Base-by-base conservation (phyloP, 2,888 invertebrate species). In the Hemithea aestivaria region DNA sequence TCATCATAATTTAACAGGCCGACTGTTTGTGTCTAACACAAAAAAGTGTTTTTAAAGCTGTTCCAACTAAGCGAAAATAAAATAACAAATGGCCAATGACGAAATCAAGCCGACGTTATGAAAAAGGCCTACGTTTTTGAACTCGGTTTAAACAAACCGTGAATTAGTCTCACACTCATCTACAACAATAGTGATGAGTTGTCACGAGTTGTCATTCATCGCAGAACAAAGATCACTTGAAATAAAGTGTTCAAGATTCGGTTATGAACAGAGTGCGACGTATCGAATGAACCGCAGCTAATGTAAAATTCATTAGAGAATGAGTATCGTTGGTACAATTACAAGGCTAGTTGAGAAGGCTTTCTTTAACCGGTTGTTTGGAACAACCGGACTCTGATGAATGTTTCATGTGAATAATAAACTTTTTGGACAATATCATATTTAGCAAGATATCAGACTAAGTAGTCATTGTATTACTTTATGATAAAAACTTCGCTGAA, bases 361-460 rank as follows among this genome's bases (percentile, higher is more conserved):
- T 51, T 45, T 48, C 62, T 67, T 60, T 54, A 49, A 58, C 54
- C 40, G 40, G 46, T 54, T 58, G 49, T 60, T 67, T 67, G 66
- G 66, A 58, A 62, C 45, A 51, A 29, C 33, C 32, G 49, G 55
- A 65, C 59, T 56, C 62, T 63, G 68, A 69, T 79, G 76, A 71
- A 78, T 79, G 52, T 74, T 77, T 71, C 73, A 77, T 76, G 66
- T 61, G 71, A 60, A 74, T 75, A 63, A 53, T 58, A 70, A 70
- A 60, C 52, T 41, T 29, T 35, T 33, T 33, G 39, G 31, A 48
- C 39, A 40, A 16, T 16, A 16, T 4, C 16, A 5, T 16, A 16
- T n/a, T n/a, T n/a, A n/a, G n/a, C n/a, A n/a, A n/a, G n/a, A n/a
- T n/a, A n/a, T n/a, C n/a, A n/a, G n/a, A n/a, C n/a, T n/a, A n/a